Evolutionary conservation across 2,113 vertebrate genomes (phyloP), one percentile per base, ranked within the genome.

Genomic region (Semnornis frantzii): DNA sequence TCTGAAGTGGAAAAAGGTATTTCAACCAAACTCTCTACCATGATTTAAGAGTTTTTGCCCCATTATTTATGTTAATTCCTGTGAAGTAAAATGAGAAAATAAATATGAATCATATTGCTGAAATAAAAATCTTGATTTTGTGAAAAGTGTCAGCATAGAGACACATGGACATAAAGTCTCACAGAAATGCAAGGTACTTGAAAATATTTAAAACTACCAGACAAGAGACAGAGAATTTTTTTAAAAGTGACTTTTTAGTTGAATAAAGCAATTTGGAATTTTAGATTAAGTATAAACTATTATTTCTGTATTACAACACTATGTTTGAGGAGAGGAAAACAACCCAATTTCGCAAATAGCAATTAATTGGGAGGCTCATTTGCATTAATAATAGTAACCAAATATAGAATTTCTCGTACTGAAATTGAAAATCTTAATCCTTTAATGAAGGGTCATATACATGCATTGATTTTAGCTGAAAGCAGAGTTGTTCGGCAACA

Each of bases 401-500:
- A 74, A 68, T 19, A 54, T 1, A 3, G 12, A 63, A 60, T 65
- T 58, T 44, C 6, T 65, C 8, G 39, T 34, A 30, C 5, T 59
- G 5, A 18, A 39, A 55, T 70, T 89, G 6, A 74, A 91, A 86
- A 74, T 25, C 13, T 33, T 24, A 37, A 68, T 16, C 5, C 28
- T 71, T 42, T 46, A 13, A 69, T 69, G 3, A 84, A 82, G 15
- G 27, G n/a, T 4, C 24, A 31, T 16, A 33, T n/a, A 42, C 4
- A 27, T 12, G 2, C 15, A 75, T 17, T 63, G 28, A 70, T 80
- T 83, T 77, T 14, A 77, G 39, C 27, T 92, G 91, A 96, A 96
- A 95, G 27, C 15, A 93, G 70, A 91, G 60, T 71, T 88, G 18
- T 60, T 92, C 72, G 93, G 59, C 9, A 92, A 92, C 50, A 55